phyloP scores from a whole-genome alignment of 2,113 vertebrate species.

The Lasiurus borealis region DNA sequence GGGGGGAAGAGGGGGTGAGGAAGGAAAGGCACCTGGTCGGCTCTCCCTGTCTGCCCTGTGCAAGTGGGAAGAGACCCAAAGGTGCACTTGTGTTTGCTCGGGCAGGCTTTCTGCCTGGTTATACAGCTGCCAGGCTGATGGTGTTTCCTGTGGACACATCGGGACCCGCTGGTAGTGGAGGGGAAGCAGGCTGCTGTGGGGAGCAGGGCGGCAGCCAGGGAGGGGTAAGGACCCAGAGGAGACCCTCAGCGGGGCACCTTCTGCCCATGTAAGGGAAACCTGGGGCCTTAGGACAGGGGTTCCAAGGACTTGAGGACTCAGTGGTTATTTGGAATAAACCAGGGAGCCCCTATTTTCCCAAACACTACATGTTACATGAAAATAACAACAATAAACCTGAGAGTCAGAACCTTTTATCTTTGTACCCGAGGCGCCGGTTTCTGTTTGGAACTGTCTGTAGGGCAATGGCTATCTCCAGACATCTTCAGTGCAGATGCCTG shows the following conservation, averaged over 20 bases:
- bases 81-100: too few relatives aligned
- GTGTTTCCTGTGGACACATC: not conserved
- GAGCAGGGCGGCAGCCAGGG: not conserved
- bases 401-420: not conserved
- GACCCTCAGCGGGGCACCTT: not conserved
- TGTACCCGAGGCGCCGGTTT: not conserved
- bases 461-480: not conserved
- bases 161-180: not conserved
- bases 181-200: not conserved
- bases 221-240: not conserved
- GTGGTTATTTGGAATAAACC: not conserved
- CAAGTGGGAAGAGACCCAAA: not conserved
- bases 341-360: not conserved
- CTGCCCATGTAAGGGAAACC: not conserved
- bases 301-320: not conserved
- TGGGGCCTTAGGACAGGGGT: not conserved
- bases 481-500: not conserved
- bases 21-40: accelerated
- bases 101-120: too few relatives aligned
- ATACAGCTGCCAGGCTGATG: too few relatives aligned
- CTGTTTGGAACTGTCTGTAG: not conserved
- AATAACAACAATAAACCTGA: not conserved
- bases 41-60: not conserved
- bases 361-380: not conserved
- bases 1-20: too few relatives aligned